Evolutionary conservation across 2,113 vertebrate species (phyloP).

Genomic region (Vidua macroura): DNA sequence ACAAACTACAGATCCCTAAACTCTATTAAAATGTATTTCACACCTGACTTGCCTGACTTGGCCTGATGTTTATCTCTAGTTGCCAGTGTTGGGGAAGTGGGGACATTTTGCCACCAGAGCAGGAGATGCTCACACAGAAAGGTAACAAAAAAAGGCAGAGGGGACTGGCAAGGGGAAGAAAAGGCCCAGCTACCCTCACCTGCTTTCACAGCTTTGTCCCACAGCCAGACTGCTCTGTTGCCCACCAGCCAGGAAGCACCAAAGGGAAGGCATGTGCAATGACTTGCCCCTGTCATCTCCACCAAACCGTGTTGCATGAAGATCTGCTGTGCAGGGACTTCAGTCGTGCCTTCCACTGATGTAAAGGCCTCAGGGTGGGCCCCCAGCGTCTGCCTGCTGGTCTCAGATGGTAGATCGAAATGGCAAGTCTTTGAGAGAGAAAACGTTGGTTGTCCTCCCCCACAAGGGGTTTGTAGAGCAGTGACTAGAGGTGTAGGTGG

Average conservation of each 20-base stretch:
- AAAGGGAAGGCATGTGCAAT: not conserved
- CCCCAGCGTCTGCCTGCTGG: not conserved
- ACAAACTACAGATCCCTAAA: conserved; percentile 50
- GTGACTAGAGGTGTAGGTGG: not conserved
- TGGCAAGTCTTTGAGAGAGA: not conserved
- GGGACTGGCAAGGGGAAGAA: not conserved
- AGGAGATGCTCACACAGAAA: not conserved
- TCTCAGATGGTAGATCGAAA: not conserved
- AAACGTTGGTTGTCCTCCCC: not conserved
- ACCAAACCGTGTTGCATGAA: not conserved
- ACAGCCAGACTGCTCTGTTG: not conserved
- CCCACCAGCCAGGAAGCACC: not conserved
- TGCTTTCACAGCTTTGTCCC: not conserved
- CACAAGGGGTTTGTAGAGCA: not conserved
- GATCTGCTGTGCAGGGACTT: not conserved
- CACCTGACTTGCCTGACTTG: conserved; percentile 19
- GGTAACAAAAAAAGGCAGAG: not conserved
- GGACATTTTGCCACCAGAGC: not conserved
- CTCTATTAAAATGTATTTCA: conserved; percentile 68
- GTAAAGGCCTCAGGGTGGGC: not conserved
- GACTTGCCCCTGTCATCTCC: not conserved
- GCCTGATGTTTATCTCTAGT: conserved; percentile 20
- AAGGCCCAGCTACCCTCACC: not conserved
- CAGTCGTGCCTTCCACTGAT: not conserved
- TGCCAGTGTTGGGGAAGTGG: not conserved